Conservation (phyloP, 2,113 vertebrate species). For the Lipotes vexillifer region DNA sequence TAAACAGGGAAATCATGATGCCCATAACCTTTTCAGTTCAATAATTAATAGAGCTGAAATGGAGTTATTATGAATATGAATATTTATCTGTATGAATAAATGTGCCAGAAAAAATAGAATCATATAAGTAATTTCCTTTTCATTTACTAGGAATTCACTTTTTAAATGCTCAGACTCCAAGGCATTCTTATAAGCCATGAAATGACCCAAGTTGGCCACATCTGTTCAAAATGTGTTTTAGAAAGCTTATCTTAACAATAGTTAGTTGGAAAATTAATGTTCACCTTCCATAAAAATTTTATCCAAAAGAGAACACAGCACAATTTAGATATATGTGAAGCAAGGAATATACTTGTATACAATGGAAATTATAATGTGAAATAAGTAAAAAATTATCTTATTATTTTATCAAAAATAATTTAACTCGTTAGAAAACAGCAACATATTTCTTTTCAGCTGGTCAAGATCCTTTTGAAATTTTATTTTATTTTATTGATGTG, state of each 20-base stretch:
- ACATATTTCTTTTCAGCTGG: not conserved
- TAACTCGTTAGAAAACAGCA: not conserved
- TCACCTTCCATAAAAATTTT: not conserved
- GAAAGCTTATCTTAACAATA: not conserved
- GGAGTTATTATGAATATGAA: not conserved
- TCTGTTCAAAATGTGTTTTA: slow-evolving; percentile 12
- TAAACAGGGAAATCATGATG: not conserved
- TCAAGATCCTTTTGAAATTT: not conserved
- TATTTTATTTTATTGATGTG: not conserved
- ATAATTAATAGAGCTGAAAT: not conserved
- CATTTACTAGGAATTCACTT: slow-evolving; percentile 10
- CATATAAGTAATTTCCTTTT: not conserved
- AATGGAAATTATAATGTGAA: not conserved
- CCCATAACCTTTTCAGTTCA: slow-evolving; percentile 13
- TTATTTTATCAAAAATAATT: not conserved
- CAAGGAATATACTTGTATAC: not conserved
- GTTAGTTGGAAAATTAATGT: not conserved
- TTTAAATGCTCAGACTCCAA: not conserved
- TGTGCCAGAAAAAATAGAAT: not conserved
- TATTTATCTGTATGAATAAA: not conserved
- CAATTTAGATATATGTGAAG: not conserved
- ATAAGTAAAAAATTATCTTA: not conserved
- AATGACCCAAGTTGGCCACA: not conserved
- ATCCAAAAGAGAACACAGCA: not conserved
- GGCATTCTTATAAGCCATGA: not conserved